These are phyloP conservation scores for Heliconius hermathena DNA, from an alignment of 1,140 invertebrate genomes.

Conservation along the genomic window DNA sequence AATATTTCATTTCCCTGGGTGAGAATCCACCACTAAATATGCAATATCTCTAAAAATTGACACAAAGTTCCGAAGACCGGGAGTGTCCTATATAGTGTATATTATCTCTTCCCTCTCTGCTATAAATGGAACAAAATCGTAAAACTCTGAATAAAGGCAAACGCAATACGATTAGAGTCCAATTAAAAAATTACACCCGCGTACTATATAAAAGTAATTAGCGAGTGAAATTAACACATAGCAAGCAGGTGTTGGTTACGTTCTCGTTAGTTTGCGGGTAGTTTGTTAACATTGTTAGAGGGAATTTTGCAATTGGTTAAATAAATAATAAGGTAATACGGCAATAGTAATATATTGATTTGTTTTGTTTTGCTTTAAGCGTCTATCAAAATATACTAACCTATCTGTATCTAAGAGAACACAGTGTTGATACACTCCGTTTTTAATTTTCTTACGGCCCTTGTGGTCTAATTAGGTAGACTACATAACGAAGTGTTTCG, in stretches of 20 bases:
- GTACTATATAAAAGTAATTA: constrained; percentile 19
- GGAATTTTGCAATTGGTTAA: background rate
- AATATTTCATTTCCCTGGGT: too few species aligned
- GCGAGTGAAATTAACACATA: constrained; percentile 16
- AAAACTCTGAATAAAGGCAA: background rate
- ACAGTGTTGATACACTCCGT: background rate
- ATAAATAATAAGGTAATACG: background rate
- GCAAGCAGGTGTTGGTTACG: constrained; percentile 2
- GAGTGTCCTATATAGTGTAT: too few species aligned
- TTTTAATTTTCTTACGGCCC: background rate
- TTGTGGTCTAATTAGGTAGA: too few species aligned
- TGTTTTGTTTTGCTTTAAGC: background rate
- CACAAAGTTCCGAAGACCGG: too few species aligned
- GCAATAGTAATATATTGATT: background rate
- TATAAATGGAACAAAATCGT: background rate
- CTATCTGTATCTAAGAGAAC: background rate
- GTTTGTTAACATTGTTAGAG: constrained; percentile 13
- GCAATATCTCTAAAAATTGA: too few species aligned
- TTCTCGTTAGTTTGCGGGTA: constrained; percentile 4
- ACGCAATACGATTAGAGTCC: background rate
- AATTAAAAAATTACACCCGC: background rate
- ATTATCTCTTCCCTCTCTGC: background rate
- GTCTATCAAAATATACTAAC: too few species aligned
- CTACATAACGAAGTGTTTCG: too few species aligned
- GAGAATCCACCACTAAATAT: too few species aligned